Evolutionary conservation across 1,140 invertebrate species (phyloP), one percentile per base, ranked within the genome.

Genomic region (Drosophila pachea): DNA sequence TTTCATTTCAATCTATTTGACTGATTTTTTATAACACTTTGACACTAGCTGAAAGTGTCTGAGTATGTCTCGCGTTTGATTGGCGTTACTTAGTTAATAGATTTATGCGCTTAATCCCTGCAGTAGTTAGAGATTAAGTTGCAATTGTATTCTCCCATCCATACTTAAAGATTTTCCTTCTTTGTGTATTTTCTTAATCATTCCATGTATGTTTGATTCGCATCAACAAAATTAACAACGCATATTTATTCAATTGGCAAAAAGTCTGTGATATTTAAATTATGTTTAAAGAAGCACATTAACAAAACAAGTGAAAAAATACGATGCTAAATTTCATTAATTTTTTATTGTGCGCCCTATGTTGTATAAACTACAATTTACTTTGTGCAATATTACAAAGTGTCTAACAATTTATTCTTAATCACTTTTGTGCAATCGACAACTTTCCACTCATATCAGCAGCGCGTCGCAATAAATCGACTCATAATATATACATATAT

Each of bases 231-330:
- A 86, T 86, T 79, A 50, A 76, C 47, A 70, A 76, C 48, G 43
- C 43, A 73, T 79, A 79, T 83, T 76, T 76, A 78, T 83, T 83
- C 67, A 83, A 83, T 83, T 83, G 79, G 79, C 79, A 83, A 83
- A 83, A 79, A 77, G 79, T 83, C 79, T 83, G 79, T 83, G 79
- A 83, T 83, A 83, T 83, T 83, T 83, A 74, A 84, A 83, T 83
- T 86, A 76, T 79, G 73, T 83, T 84, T 65, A 66, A 73, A 74
- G 31, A 36, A 68, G 42, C 65, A 42, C 40, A 55, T 47, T 43
- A 56, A 60, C 52, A 56, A 67, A 69, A 56, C 31, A 69, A 22
- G 22, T 22, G 22, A 69, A 76, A 54, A 45, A 4, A 55, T 32
- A 55, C 49, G 22, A 22, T 22, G 22, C 78, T 49, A 86, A 84